Base-by-base conservation (phyloP, 2,113 vertebrate species). In the Otus sunia region DNA sequence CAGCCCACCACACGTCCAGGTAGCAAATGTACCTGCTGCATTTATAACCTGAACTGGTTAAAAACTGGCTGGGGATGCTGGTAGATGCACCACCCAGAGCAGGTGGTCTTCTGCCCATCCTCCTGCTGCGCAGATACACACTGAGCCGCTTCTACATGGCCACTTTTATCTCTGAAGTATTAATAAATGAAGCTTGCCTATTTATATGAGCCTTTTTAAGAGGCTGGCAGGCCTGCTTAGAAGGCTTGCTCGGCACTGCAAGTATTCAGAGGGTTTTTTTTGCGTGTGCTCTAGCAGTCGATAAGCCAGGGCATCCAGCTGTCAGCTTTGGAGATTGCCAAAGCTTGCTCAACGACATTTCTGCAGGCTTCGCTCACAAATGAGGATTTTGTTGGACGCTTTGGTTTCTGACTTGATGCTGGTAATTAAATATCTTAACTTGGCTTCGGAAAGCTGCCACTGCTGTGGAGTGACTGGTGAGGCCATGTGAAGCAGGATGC, bases 301-400 rank as follows among this genome's bases (percentile, higher is more conserved):
- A 94, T 97, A 97, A 96, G 96, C 89, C 87, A 78, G 87, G 84
- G 95, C 93, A 95, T 92, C 95, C 93, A 96, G 96, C 96, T 97
- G 92, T 92, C 95, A 94, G 95, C 93, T 83, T 53, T 85, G 71
- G 76, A 92, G 85, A 87, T 91, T 91, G 92, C 90, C 82, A 90
- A 78, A 97, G 86, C 93, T 89, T 95, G 94, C 91, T 94, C 79
- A 63, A 16, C 58, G 12, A 85, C 77, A 78, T 95, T 95, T 92
- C 93, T 96, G 76, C 74, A 90, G 84, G 37, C 77, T 80, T 90
- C 3, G 7, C 86, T 94, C 92, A 79, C 80, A 88, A 76, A 92
- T 39, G 27, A 92, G 90, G 92, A 95, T 95, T 97, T 97, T 92
- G 71, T 92, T 86, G 58, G 64, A 47, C 3, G 37, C 74, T 89